Conservation (phyloP, 2,113 vertebrate species). For the Leucosticte australis region DNA sequence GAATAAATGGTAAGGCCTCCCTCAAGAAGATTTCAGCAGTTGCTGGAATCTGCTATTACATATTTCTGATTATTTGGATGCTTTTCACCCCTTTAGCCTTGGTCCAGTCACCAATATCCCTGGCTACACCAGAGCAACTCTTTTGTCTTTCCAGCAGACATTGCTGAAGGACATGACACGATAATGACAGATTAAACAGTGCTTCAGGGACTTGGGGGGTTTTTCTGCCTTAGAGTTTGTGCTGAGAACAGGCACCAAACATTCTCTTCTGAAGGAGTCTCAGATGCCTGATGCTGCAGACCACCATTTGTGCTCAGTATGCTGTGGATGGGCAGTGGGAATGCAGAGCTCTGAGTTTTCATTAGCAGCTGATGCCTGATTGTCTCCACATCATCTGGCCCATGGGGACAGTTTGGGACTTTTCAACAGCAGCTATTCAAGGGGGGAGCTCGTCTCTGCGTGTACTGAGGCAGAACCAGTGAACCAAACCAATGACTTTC, state of each 20-base stretch:
- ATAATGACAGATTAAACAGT: not conserved
- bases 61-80: not conserved
- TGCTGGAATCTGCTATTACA: not conserved
- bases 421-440: not conserved
- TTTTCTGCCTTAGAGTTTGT: not conserved
- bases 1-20: not conserved
- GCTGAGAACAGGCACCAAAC: not conserved
- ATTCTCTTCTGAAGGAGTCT: not conserved
- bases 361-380: not conserved
- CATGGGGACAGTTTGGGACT: not conserved
- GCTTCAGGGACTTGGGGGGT: not conserved
- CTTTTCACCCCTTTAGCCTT: not conserved
- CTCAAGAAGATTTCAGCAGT: not conserved
- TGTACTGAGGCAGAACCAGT: not conserved
- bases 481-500: not conserved
- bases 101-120: not conserved
- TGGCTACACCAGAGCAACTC: not conserved
- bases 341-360: not conserved
- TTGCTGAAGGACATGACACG: not conserved
- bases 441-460: not conserved
- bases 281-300: not conserved
- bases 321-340: not conserved
- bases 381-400: not conserved
- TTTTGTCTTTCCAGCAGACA: not conserved
- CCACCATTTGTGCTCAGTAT: fast-evolving